A percentile compares a stretch with the other conserved stretches of the same genome.
phyloP scores from a whole-genome alignment of 2,888 invertebrate genomes.

The Ophion ventricosus region DNA sequence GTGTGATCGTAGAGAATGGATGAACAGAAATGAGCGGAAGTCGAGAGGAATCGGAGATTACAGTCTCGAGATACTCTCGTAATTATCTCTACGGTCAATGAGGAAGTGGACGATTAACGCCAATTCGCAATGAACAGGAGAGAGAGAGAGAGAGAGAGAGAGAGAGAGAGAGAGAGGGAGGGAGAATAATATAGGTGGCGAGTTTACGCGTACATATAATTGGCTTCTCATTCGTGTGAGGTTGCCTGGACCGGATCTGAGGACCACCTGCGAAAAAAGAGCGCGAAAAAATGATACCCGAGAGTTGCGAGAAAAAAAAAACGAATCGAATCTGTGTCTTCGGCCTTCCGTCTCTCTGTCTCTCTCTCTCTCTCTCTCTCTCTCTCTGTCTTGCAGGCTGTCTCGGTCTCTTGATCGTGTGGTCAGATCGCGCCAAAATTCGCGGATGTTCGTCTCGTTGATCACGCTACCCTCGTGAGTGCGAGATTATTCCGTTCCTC shows the following conservation, averaged over 20 bases:
- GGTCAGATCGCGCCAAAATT: slow-evolving; percentile 53
- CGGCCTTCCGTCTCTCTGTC: slow-evolving; percentile 25
- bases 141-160: background rate
- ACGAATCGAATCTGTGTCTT: slow-evolving; percentile 54
- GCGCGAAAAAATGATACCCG: slow-evolving; percentile 25
- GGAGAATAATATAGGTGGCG: background rate
- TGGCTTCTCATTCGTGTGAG: slow-evolving; percentile 20
- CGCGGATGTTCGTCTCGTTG: slow-evolving; percentile 64
- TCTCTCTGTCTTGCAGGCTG: background rate
- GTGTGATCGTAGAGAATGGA: slow-evolving; percentile 9
- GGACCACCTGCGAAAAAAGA: slow-evolving; percentile 54
- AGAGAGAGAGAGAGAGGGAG: background rate
- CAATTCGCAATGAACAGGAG: slow-evolving; percentile 25
- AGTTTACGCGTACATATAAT: too few species aligned
- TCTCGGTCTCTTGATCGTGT: background rate
- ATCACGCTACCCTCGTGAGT: slow-evolving; percentile 9
- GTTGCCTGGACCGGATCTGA: slow-evolving; percentile 48
- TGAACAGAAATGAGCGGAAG: slow-evolving; percentile 57
- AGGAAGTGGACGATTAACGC: slow-evolving; percentile 69
- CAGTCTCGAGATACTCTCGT: slow-evolving; percentile 41
- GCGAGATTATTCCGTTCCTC: slow-evolving; percentile 24
- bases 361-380: slow-evolving; percentile 1
- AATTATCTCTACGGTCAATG: slow-evolving; percentile 62
- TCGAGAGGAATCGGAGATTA: slow-evolving; percentile 43
- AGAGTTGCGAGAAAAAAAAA: slow-evolving; percentile 29